phyloP scores from a whole-genome alignment of 2,113 vertebrate genomes.

The Chaetodon trifascialis region DNA sequence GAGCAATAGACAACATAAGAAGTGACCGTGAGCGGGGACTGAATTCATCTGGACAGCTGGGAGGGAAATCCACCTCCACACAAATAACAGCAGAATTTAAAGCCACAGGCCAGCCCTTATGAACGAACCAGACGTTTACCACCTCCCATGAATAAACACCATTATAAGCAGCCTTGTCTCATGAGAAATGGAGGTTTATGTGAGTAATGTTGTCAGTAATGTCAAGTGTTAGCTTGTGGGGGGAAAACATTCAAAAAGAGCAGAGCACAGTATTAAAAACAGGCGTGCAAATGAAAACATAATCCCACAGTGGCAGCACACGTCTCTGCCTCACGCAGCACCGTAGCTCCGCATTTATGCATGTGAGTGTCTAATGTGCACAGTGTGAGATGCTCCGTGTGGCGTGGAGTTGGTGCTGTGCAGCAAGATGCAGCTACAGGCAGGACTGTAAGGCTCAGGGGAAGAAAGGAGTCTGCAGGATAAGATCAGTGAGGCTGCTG shows the following conservation, averaged over 20 bases:
- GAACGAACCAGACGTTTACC: not conserved
- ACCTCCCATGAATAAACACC: not conserved
- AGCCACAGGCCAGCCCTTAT: not conserved
- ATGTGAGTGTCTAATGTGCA: not conserved
- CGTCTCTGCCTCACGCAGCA: not conserved
- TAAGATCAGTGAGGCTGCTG: conserved; percentile 21
- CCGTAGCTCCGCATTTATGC: not conserved
- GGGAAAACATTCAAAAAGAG: not conserved
- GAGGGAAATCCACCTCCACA: not conserved
- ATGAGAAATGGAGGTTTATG: not conserved
- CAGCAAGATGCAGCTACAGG: not conserved
- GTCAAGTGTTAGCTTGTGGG: not conserved
- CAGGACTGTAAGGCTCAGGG: conserved; percentile 3
- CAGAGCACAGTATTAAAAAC: not conserved
- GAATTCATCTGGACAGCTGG: not conserved
- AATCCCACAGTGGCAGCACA: not conserved
- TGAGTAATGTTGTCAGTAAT: not conserved
- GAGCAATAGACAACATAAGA: not conserved
- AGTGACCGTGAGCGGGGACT: not conserved
- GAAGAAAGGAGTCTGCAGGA: conserved; percentile 8
- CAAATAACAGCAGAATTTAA: not conserved
- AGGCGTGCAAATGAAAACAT: not conserved
- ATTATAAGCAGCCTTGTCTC: not conserved
- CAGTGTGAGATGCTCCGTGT: not conserved
- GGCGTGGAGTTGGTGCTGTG: conserved; percentile 5